These are phyloP conservation scores for Abramis brama DNA, from an alignment of 2,113 vertebrate genomes.

Conservation along the genomic window DNA sequence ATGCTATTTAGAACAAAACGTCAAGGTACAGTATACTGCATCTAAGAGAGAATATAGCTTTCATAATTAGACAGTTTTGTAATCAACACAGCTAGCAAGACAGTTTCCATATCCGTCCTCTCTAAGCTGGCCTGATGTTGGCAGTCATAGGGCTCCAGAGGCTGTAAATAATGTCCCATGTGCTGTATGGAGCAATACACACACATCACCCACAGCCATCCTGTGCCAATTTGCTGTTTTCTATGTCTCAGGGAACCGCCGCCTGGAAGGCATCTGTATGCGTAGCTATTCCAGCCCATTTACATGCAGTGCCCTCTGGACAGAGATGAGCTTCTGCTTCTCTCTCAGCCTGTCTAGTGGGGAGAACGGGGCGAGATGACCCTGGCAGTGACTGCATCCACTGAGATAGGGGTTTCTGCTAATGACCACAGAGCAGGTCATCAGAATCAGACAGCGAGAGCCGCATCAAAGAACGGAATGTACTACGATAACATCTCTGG, in stretches of 20 bases:
- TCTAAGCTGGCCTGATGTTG: constrained; percentile 21
- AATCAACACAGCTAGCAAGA: constrained; percentile 26
- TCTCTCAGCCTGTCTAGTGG: constrained; percentile 1
- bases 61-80: not conserved
- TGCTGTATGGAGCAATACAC: constrained; percentile 8
- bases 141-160: constrained; percentile 30
- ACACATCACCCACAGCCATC: constrained; percentile 57
- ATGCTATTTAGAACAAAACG: not conserved
- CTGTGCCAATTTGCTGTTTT: constrained; percentile 59
- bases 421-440: constrained; percentile 48
- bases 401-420: constrained; percentile 38
- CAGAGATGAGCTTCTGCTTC: constrained; percentile 40
- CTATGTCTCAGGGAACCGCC: constrained; percentile 58
- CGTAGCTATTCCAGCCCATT: constrained; percentile 62
- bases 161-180: constrained; percentile 46
- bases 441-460: constrained; percentile 17
- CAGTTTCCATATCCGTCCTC: constrained; percentile 7
- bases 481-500: not conserved
- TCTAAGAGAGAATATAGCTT: not conserved
- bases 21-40: not conserved
- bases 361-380: constrained; percentile 33
- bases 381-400: constrained; percentile 42
- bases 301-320: constrained; percentile 49
- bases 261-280: constrained; percentile 66
- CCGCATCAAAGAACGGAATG: constrained; percentile 1